Base-by-base conservation (phyloP, 2,888 invertebrate genomes). In the Phrixothrix hirtus region DNA sequence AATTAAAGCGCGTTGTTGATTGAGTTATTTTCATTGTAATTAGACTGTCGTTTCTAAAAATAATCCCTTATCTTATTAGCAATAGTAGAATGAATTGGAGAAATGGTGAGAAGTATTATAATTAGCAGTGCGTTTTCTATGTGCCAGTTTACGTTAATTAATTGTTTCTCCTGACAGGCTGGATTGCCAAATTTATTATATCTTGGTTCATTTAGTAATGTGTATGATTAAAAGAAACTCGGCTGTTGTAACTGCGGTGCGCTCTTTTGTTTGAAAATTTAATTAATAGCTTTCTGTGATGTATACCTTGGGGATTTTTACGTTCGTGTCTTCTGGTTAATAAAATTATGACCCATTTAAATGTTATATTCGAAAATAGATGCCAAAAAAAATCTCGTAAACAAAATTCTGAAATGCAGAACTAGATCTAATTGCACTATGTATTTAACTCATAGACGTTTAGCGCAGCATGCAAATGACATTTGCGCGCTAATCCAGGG, bases 401-500 rank as follows among this genome's bases (percentile, higher is more conserved):
- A n/a, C n/a, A n/a, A n/a, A n/a, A n/a, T n/a, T n/a, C 21, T 21
- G 21, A 25, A 39, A 26, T 37, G 32, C 11, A 27, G 31, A 47
- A 39, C 44, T 16, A 35, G 17, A 32, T 17, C 53, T 59, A 59
- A 59, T 59, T 59, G 57, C 53, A 48, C 55, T 51, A 50, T 57
- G 55, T 51, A 58, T 56, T 58, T 53, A 57, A 50, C 55, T 42
- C 41, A 52, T 54, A 52, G 51, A 31, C 54, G 42, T 50, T 48
- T 49, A 51, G 34, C 37, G 35, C 31, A 41, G 50, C 55, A 59
- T 60, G 59, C 60, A 63, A 64, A 63, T 56, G 47, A 60, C 58
- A 55, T 55, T 55, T n/a, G n/a, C 43, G 53, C 26, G 51, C 46
- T 54, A 59, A 58, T 56, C 53, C 55, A 41, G 62, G 64, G 66